Percentiles rank a stretch among this genome's conserved stretches.
Conservation (phyloP, 2,113 vertebrate genomes). For the Sphyrna mokarran region DNA sequence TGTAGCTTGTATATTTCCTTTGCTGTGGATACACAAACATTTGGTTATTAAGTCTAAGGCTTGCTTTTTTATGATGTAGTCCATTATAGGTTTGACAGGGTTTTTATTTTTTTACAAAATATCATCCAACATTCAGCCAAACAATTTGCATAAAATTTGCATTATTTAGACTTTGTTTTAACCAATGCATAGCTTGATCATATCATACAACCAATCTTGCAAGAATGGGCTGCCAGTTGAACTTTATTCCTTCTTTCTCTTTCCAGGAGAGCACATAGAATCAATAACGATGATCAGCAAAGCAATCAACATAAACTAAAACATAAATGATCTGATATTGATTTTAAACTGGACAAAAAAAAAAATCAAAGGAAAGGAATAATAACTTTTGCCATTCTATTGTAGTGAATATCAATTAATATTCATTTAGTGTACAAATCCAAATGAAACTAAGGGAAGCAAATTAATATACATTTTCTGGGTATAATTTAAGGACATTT, state of each 20-base stretch:
- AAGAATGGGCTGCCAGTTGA: background rate
- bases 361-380: background rate
- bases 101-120: background rate
- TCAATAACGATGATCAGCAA: background rate
- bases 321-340: background rate
- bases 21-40: background rate
- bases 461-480: background rate
- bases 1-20: background rate
- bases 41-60: background rate
- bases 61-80: background rate
- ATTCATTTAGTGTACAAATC: background rate
- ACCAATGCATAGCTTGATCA: background rate
- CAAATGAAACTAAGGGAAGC: background rate
- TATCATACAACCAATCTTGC: background rate
- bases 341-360: background rate
- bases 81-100: background rate
- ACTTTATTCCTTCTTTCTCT: background rate
- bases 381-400: background rate
- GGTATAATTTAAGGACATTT: background rate
- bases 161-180: background rate
- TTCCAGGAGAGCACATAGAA: background rate
- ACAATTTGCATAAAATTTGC: background rate
- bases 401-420: background rate
- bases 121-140: background rate
- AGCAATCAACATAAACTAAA: background rate